Evolutionary conservation across 2,113 vertebrate genomes (phyloP).

Genomic region (Rutilus rutilus): DNA sequence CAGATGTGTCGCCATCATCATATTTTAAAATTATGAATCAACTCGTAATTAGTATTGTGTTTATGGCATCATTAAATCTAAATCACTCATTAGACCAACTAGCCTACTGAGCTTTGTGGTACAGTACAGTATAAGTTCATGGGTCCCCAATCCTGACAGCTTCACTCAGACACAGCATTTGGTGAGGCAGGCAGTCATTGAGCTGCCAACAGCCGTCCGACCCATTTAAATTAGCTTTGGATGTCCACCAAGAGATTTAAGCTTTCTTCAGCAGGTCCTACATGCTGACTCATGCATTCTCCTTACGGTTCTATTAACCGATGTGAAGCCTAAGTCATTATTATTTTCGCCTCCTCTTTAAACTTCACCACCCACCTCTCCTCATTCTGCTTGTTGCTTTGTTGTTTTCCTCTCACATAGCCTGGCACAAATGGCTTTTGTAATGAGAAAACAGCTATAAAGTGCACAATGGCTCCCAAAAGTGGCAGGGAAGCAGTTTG

Average conservation of each 20-base stretch:
- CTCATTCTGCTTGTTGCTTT: constrained; percentile 31
- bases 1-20: too few relatives aligned
- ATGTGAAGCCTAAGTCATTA: constrained; percentile 2
- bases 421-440: constrained; percentile 3
- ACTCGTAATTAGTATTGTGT: too few relatives aligned
- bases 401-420: background rate
- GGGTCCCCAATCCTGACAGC: background rate
- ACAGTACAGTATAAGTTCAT: too few relatives aligned
- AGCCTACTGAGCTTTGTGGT: too few relatives aligned
- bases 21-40: too few relatives aligned
- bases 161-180: constrained; percentile 7
- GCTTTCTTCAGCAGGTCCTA: constrained; percentile 19
- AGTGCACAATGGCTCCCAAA: constrained; percentile 28
- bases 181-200: constrained; percentile 18
- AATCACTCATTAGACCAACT: too few relatives aligned
- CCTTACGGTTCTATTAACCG: constrained; percentile 8
- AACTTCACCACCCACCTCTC: background rate
- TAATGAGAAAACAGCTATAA: constrained; percentile 46
- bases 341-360: constrained; percentile 18
- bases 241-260: constrained; percentile 28
- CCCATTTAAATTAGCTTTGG: constrained; percentile 45
- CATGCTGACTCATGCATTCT: background rate
- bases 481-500: constrained; percentile 24
- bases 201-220: constrained; percentile 5
- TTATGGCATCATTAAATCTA: too few relatives aligned